Conservation (phyloP, 1,140 invertebrate species). For the Batillaria attramentaria region DNA sequence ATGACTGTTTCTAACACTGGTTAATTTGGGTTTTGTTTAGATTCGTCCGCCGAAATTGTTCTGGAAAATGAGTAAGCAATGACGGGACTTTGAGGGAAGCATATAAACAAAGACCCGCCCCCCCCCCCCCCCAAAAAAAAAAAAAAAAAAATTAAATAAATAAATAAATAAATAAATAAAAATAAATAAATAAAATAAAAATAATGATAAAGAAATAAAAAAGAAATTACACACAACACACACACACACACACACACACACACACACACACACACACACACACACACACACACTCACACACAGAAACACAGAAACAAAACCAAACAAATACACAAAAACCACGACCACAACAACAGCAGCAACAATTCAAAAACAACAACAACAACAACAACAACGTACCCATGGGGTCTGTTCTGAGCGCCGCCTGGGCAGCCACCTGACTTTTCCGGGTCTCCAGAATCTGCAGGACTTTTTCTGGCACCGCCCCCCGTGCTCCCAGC, state of each 20-base stretch:
- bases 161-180: no score
- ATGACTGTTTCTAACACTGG: no score
- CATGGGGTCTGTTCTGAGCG: conserved; percentile 3
- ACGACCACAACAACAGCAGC: background rate
- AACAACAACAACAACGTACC: background rate
- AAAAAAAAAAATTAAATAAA: no score
- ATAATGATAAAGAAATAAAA: no score
- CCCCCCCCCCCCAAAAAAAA: no score
- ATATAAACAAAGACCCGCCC: no score
- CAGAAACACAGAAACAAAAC: background rate
- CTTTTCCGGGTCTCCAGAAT: conserved; percentile 40
- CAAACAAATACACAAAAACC: conserved; percentile 11
- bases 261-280: background rate
- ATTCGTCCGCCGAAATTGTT: no score
- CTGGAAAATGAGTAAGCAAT: no score
- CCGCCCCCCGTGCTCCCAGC: conserved; percentile 40
- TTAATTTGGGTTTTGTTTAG: no score
- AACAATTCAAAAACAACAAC: background rate
- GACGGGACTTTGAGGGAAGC: no score
- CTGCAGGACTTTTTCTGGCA: conserved; percentile 48
- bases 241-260: background rate
- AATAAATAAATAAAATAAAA: no score
- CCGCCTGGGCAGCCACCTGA: background rate
- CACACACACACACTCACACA: background rate
- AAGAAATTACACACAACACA: background rate